Conservation (phyloP, 2,888 invertebrate genomes). For the Drosophila subquinaria region DNA sequence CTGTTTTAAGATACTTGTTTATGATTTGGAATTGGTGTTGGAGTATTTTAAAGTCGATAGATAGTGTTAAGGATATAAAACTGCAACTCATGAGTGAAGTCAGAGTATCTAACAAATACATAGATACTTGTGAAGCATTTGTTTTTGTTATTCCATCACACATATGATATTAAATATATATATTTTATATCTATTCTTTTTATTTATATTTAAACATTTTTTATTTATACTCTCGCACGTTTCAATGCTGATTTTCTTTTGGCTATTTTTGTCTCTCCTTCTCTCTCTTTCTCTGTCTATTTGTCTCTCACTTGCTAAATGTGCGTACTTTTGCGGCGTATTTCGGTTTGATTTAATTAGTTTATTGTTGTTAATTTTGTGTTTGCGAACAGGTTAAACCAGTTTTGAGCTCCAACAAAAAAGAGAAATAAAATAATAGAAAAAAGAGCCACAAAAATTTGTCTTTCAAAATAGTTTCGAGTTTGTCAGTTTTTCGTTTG, state of each 20-base stretch:
- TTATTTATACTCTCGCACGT: slow-evolving; percentile 12
- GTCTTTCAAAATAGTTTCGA: slow-evolving; percentile 57
- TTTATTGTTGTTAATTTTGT: slow-evolving; percentile 71
- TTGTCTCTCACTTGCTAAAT: slow-evolving; percentile 10
- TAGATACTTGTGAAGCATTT: neutral
- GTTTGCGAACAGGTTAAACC: slow-evolving; percentile 65
- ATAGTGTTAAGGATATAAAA: neutral
- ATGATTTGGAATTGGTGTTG: neutral
- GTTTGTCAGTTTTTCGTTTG: slow-evolving; percentile 29
- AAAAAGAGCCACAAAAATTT: slow-evolving; percentile 17
- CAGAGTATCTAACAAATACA: slow-evolving; percentile 1
- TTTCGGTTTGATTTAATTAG: slow-evolving; percentile 75
- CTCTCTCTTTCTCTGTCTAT: slow-evolving; percentile 24
- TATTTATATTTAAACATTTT: slow-evolving; percentile 18
- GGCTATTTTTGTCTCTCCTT: slow-evolving; percentile 10
- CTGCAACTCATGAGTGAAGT: neutral
- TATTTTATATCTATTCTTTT: slow-evolving; percentile 3
- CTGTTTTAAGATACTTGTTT: neutral
- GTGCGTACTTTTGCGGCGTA: slow-evolving; percentile 65
- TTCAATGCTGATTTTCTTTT: slow-evolving; percentile 25
- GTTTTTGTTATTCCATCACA: neutral
- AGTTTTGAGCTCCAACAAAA: slow-evolving; percentile 49
- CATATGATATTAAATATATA: slow-evolving; percentile 12
- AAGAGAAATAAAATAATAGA: neutral
- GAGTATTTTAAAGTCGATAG: neutral